phyloP scores from a whole-genome alignment of 2,113 vertebrate genomes.

The Gasterosteus aculeatus region DNA sequence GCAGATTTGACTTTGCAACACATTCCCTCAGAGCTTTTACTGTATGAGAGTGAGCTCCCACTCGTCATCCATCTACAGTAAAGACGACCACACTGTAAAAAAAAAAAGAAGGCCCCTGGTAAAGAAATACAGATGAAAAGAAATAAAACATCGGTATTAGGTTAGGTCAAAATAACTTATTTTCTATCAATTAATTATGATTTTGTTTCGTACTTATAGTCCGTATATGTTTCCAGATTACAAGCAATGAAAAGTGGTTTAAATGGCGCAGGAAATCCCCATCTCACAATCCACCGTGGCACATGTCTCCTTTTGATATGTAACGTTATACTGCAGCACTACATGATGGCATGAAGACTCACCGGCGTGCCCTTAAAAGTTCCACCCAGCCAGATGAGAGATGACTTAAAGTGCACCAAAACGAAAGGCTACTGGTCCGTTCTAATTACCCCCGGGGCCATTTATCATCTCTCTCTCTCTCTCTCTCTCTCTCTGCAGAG shows the following conservation, averaged over 20 bases:
- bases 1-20: slow-evolving; percentile 64
- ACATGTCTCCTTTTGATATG: slow-evolving; percentile 52
- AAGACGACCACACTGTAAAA: slow-evolving; percentile 1
- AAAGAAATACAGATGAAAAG: not conserved
- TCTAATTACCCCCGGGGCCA: slow-evolving; percentile 67
- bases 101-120: not conserved
- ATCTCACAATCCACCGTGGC: slow-evolving; percentile 32
- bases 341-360: slow-evolving; percentile 34
- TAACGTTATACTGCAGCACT: slow-evolving; percentile 69
- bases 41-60: slow-evolving; percentile 22
- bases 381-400: slow-evolving; percentile 41
- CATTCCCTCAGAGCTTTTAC: slow-evolving; percentile 40
- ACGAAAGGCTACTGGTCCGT: slow-evolving; percentile 48
- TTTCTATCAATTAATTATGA: not conserved
- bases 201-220: not conserved
- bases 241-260: not conserved
- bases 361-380: slow-evolving; percentile 57
- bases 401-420: slow-evolving; percentile 32
- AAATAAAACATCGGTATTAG: not conserved
- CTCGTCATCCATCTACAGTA: slow-evolving; percentile 4
- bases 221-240: not conserved
- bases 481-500: slow-evolving; percentile 44
- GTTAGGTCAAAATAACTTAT: not conserved
- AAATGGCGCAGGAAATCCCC: not conserved
- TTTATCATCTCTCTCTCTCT: slow-evolving; percentile 46